Evolutionary conservation across 2,888 invertebrate species (phyloP), one percentile per base, ranked within the genome.

Genomic region (Drosophila yooni): DNA sequence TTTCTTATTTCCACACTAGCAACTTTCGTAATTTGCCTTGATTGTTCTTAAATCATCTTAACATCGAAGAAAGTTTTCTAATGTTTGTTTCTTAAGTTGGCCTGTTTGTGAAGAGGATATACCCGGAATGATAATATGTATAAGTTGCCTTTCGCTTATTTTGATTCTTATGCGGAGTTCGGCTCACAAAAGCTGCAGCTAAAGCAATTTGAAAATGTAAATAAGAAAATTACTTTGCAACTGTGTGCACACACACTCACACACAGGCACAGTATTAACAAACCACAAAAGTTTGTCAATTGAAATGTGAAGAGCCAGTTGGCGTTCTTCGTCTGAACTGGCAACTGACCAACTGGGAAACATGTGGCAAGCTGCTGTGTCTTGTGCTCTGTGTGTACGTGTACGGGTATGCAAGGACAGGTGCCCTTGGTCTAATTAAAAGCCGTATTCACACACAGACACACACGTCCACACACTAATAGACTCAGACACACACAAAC

Each of bases 391-490:
- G 34, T 54, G n/a, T 15, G 40, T 51, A 33, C 57, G 58, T 59
- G 34, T 40, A 38, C 36, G 51, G 34, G 46, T 54, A 25, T 54
- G 27, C 4, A 29, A 68, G 40, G 51, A 25, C 73, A 79, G 77
- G 72, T 81, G 83, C 72, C 88, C 88, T 88, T 85, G 85, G 74
- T 69, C 88, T 88, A 85, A 85, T 85, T 88, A 85, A 88, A 85
- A 73, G 77, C 72, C 83, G 75, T 72, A 62, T 64, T 54, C 50
- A 69, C 52, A 59, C 36, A 69, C 61, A 67, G 46, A 57, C 43
- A 65, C 50, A 64, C 40, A 46, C 36, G n/a, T 36, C 34, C 27
- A 53, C 52, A 36, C 36, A 21, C 18, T 38, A 38, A 21, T 21
- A 21, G 27, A 46, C 46, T 38, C 33, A 36, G 4, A 46, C 36